Evolutionary conservation across 2,797 vertebrate genomes (phyloP), one percentile per base, ranked within the genome.

Genomic region (Sebastes diaconus): DNA sequence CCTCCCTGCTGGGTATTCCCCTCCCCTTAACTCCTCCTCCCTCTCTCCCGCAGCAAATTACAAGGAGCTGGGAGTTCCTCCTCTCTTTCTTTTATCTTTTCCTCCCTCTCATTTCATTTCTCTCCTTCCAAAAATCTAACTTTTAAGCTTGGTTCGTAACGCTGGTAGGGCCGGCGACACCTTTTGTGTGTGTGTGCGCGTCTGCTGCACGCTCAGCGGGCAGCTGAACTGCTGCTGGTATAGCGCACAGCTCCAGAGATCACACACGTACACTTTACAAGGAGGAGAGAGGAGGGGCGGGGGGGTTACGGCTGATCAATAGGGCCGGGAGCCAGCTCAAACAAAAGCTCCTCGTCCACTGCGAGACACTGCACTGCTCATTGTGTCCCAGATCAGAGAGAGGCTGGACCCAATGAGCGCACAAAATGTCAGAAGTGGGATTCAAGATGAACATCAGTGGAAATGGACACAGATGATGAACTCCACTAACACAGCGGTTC

Each of bases 1-100:
- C 90, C 91, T 92, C 92, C 92, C 93, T 80, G 87, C 91, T 88
- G 91, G 88, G 90, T 85, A 85, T 91, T 93, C 93, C 93, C 94
- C 93, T 94, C 93, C 92, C 92, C 88, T 92, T 89, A 85, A 86
- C 93, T 94, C 93, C 94, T 90, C 94, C 93, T 84, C 85, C 63
- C 77, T 71, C 93, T 85, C 88, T 87, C 84, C 75, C 16, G 16
- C 87, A 91, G 90, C 91, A 95, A 94, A 94, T 94, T 91, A 94
- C 91, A 94, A 95, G 93, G 79, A 94, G 87, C 82, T 68, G 82
- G 89, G 89, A 94, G 91, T 91, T 92, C 87, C 79, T 86, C 83
- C 79, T 90, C 80, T 86, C 69, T 73, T 55, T 70, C 79, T 63
- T 77, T 79, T 73, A 77, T 57, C 74, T 85, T 86, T 77, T 78